Evolutionary conservation across 1,140 invertebrate genomes (phyloP), one percentile per base, ranked within the genome.

Genomic region (Drosophila jambulina): DNA sequence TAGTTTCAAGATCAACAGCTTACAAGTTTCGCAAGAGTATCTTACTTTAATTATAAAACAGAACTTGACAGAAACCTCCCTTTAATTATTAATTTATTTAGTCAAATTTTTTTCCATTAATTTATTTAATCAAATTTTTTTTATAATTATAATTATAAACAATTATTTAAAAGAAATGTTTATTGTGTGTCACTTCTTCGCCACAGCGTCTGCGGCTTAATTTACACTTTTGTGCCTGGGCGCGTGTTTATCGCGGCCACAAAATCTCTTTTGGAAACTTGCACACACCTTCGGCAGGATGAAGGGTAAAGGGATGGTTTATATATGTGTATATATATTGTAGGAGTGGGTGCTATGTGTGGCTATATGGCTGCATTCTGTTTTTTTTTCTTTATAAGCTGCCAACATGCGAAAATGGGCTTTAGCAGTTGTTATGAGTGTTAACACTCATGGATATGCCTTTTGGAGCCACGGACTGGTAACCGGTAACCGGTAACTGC

Each of bases 391-490:
- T 92, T 92, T 92, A 92, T 91, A 92, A 88, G 86, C 82, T 85
- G 78, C 76, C 81, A 92, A 92, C 91, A 92, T 92, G 91, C 91
- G 83, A 92, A 92, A 92, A 85, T 91, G 81, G 86, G 86, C 85
- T 82, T 87, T 91, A 82, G 75, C 81, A 84, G 85, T 90, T 90
- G 85, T 90, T 90, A 90, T 90, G 86, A 90, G 86, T 90, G 85
- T 90, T 90, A 90, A 90, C 85, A 90, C 86, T 86, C 86, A 85
- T 77, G 81, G 81, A 77, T 90, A 91, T 79, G 78, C 75, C 75
- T 78, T 76, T 56, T 42, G 75, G 63, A 60, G 36, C 63, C 75
- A 45, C 38, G 29, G 40, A 65, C 62, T 49, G 70, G 57, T 27
- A 65, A 65, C 62, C 58, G 70, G 69, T 48, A 76, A 65, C 69